Evolutionary conservation across 2,113 vertebrate genomes (phyloP).

Genomic region (Eira barbara): DNA sequence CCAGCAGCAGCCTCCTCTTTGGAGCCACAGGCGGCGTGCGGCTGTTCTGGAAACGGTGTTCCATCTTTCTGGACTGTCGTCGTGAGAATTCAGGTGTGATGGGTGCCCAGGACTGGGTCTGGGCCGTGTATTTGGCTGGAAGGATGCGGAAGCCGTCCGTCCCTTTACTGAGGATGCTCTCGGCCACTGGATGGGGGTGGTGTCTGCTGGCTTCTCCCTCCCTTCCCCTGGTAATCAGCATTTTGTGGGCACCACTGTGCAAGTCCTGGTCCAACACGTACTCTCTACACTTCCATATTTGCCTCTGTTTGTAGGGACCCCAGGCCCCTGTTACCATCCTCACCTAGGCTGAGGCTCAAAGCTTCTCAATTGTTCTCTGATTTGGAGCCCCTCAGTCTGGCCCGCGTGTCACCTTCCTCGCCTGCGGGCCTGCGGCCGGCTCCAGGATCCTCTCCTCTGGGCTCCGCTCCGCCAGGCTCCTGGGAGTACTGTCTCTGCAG

Average conservation of each 20-base stretch:
- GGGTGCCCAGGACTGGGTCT: rapidly evolving
- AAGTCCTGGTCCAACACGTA: no score
- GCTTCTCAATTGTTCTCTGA: not conserved
- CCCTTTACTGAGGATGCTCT: not conserved
- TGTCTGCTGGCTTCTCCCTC: not conserved
- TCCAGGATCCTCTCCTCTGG: not conserved
- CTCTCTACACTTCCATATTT: not conserved
- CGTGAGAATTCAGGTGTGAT: rapidly evolving
- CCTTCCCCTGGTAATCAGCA: no score
- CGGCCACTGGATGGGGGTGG: not conserved
- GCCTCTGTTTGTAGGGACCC: rapidly evolving
- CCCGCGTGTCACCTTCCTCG: rapidly evolving
- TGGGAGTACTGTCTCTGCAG: not conserved
- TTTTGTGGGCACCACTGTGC: rapidly evolving
- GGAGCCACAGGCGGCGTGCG: rapidly evolving
- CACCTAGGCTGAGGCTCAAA: not conserved
- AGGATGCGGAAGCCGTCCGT: not conserved
- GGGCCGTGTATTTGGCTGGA: not conserved
- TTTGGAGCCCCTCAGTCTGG: not conserved
- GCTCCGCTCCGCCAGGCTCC: not conserved
- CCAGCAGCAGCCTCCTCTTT: rapidly evolving
- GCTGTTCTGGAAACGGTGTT: no score
- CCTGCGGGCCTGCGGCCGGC: not conserved
- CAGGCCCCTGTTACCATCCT: rapidly evolving
- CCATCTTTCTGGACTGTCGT: not conserved